A percentile compares a stretch with the other conserved stretches of the same genome.
Evolutionary conservation across 2,113 vertebrate genomes (phyloP).

Genomic region (Acrocephalus kingi): DNA sequence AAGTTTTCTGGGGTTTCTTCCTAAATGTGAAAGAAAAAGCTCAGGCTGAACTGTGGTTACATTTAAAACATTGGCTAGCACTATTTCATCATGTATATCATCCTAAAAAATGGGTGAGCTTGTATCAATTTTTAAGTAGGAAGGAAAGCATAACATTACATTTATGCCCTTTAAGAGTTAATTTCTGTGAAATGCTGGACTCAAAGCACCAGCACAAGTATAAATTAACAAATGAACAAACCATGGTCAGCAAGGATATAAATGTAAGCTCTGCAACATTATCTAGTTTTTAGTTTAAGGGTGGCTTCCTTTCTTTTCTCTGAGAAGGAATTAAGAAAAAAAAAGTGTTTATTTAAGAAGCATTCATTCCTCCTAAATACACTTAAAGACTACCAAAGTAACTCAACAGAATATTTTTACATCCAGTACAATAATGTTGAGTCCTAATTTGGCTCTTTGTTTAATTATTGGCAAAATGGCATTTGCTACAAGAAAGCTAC

Average conservation of each 20-base stretch:
- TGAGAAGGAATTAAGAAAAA: not conserved
- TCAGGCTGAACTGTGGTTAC: not conserved
- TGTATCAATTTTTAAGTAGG: not conserved
- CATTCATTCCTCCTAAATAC: not conserved
- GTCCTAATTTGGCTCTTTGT: not conserved
- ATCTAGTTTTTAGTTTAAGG: constrained; percentile 28
- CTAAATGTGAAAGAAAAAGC: not conserved
- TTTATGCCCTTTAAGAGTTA: not conserved
- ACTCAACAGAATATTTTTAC: not conserved
- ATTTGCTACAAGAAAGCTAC: not conserved
- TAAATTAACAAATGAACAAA: not conserved
- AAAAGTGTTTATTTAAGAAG: not conserved
- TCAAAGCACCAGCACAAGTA: not conserved
- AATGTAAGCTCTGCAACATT: not conserved
- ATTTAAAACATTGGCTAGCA: not conserved
- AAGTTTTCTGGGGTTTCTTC: not conserved
- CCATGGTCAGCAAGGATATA: not conserved
- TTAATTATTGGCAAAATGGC: not conserved
- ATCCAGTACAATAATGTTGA: not conserved
- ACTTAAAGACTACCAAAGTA: not conserved
- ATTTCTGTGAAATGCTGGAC: not conserved
- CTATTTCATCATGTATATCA: not conserved
- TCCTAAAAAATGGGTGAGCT: not conserved
- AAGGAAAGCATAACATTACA: not conserved
- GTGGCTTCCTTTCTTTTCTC: constrained; percentile 48